Base-by-base conservation (phyloP, 2,888 invertebrate species). In the Eilema griseolum region DNA sequence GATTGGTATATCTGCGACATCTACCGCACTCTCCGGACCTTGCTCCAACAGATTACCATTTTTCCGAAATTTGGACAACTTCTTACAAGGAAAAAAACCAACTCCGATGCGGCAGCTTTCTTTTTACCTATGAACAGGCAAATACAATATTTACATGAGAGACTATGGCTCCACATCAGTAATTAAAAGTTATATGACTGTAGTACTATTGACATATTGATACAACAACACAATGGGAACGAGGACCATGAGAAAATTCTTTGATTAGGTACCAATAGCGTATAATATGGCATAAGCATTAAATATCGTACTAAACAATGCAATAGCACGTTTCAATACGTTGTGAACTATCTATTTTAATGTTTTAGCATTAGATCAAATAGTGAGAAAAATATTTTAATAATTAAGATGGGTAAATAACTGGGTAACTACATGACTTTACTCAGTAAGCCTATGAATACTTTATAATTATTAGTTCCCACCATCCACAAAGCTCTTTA, bases 141-240 rank as follows among this genome's bases (percentile, higher is more conserved):
- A 62, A 62, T 81, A 84, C 84, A 77, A 84, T 86, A 88, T 88
- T 90, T 86, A 86, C 81, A 76, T 79, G 74, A 75, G 80, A 87
- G 81, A 89, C 88, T 89, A 89, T 88, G 80, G 87, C 89, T 89
- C 88, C 88, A 87, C 86, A 77, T 85, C 74, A 76, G 68, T 75
- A 82, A 84, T 86, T 37, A 37, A 37, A 12, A 37, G 12, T 37
- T 83, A 81, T 81, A 82, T 76, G 73, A 76, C 74, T 81, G 78
- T 41, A 75, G 71, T 72, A 71, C 66, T 76, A 78, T 74, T 75
- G 72, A 80, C 80, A 81, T 77, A 70, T 71, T 62, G 63, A 62
- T 73, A 72, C 64, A 52, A 10, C 28, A 67, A 41, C 31, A 72
- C 66, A 33, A 61, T 70, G 68, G 64, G 61, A 66, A 69, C 37